Evolutionary conservation across 2,888 invertebrate species (phyloP), one percentile per base, ranked within the genome.

Genomic region (Perithous albicinctus): DNA sequence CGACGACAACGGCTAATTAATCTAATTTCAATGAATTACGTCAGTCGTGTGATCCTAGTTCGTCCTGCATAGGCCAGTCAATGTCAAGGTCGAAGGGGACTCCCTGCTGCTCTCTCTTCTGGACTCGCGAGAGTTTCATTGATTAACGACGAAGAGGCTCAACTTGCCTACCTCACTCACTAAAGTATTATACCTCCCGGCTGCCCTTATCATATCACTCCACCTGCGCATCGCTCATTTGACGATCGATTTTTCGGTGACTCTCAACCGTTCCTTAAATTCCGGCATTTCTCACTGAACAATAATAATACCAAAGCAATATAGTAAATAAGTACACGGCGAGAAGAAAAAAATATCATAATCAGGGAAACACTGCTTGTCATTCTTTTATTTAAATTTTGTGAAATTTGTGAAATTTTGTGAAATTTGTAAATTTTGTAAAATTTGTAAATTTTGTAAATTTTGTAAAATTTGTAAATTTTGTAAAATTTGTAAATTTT

Each of bases 81-180:
- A 86, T 88, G 89, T 88, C 89, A 89, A 88, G 88, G 89, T 88
- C 86, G 72, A 78, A 82, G 80, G 85, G 83, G n/a, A n/a, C n/a
- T n/a, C n/a, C n/a, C n/a, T 80, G 83, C 80, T 59, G 82, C 77
- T 77, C 66, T n/a, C 43, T 67, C 69, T 73, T n/a, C 20, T 74
- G 54, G 80, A 76, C 56, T 69, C 23, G 41, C 29, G n/a, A 26
- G n/a, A 26, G 59, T 83, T 74, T 56, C 72, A 78, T 79, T 81
- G 70, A 84, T 79, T 75, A 82, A 78, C 51, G 38, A 32, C 63
- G 15, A 32, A 72, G 72, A 59, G 75, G 75, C 51, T 78, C 51
- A 70, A 75, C 74, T 69, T 69, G 18, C n/a, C 12, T 23, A 38
- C 20, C 48, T 70, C 66, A n/a, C 18, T 7, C 46, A 2, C 20